These are phyloP conservation scores for Premnoplex brunnescens DNA, from an alignment of 2,797 vertebrate species.

Conservation along the genomic window DNA sequence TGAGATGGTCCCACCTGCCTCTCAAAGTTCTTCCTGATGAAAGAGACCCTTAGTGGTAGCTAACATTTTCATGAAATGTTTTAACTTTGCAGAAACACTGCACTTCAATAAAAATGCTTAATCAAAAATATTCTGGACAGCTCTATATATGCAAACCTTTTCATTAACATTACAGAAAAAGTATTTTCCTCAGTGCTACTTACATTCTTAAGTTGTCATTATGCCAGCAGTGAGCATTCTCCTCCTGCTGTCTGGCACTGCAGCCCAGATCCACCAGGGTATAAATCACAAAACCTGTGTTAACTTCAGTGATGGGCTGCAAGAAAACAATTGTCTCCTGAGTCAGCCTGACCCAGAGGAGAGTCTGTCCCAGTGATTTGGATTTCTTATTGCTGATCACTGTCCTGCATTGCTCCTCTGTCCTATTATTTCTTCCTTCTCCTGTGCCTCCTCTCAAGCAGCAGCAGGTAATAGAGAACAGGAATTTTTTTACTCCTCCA, in stretches of 20 bases:
- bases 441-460: background rate
- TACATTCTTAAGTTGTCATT: background rate
- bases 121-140: background rate
- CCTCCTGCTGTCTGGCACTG: background rate
- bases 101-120: background rate
- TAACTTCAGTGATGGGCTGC: background rate
- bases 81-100: background rate
- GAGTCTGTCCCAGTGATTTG: background rate
- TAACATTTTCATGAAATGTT: background rate
- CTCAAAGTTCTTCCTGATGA: background rate
- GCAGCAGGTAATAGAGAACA: background rate
- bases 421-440: background rate
- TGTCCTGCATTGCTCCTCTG: background rate
- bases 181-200: background rate
- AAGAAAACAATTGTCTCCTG: background rate
- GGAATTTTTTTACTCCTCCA: background rate
- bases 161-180: background rate
- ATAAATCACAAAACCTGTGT: background rate
- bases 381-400: background rate
- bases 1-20: background rate
- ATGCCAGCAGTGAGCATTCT: background rate
- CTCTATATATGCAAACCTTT: background rate
- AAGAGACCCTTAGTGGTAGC: background rate
- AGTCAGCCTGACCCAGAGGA: background rate
- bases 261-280: fast-evolving